A percentile compares a stretch with the other conserved stretches of the same genome.
These are phyloP conservation scores for Mastomys coucha DNA, from an alignment of 2,113 vertebrate species.

Conservation along the genomic window DNA sequence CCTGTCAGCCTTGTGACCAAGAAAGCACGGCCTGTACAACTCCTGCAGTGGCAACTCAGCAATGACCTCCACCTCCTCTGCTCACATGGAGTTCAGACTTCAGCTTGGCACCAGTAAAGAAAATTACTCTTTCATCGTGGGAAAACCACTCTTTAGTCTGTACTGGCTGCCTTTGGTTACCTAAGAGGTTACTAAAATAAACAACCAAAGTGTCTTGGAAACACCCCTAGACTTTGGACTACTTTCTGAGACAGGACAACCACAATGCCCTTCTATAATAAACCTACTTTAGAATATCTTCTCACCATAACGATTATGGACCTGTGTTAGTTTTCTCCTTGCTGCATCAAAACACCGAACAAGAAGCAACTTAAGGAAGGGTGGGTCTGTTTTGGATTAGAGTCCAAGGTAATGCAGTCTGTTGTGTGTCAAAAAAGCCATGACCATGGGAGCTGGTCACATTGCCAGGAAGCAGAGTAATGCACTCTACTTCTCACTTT, in stretches of 20 bases:
- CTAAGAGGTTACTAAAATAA: not conserved
- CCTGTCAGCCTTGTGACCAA: not conserved
- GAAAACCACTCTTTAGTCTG: not conserved
- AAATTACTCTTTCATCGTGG: not conserved
- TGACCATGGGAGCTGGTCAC: not conserved
- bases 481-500: not conserved
- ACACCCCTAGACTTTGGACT: conserved; percentile 27
- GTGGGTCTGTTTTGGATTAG: not conserved
- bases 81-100: not conserved
- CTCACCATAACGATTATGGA: not conserved
- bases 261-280: not conserved
- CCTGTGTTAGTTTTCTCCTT: not conserved
- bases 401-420: not conserved
- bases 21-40: not conserved
- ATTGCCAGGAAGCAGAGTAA: not conserved
- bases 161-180: conserved; percentile 20
- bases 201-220: not conserved
- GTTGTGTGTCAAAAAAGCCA: not conserved
- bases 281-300: conserved; percentile 15
- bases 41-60: conserved; percentile 21
- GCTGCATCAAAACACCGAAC: not conserved
- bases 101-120: not conserved
- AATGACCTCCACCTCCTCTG: not conserved
- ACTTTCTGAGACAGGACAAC: conserved; percentile 25
- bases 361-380: not conserved